These are phyloP conservation scores for Myotis yumanensis DNA, from an alignment of 2,113 vertebrate species.

Conservation along the genomic window DNA sequence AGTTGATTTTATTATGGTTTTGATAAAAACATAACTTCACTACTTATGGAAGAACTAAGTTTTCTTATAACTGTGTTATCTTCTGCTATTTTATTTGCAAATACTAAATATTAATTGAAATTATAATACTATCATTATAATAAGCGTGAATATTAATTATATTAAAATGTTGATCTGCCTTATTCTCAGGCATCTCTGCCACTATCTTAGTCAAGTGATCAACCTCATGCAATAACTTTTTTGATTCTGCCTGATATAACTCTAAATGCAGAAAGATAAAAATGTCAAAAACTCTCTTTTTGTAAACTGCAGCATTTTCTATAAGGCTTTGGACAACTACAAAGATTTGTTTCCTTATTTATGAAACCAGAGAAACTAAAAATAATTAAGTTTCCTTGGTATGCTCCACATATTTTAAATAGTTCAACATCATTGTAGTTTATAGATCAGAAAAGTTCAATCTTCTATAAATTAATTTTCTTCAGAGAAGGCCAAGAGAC, in stretches of 20 bases:
- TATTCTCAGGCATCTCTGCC: not conserved
- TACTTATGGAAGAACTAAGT: not conserved
- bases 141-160: not conserved
- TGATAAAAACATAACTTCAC: not conserved
- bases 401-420: not conserved
- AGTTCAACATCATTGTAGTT: not conserved
- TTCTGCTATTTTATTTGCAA: not conserved
- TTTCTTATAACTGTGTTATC: not conserved
- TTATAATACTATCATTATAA: not conserved
- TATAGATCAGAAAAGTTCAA: not conserved
- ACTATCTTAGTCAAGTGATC: not conserved
- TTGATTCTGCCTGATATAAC: not conserved
- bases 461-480: not conserved
- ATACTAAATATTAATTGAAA: slow-evolving; percentile 41
- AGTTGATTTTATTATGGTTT: not conserved
- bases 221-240: not conserved
- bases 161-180: not conserved
- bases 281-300: not conserved
- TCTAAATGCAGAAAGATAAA: not conserved
- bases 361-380: not conserved
- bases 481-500: not conserved
- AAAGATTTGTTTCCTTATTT: not conserved
- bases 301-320: not conserved
- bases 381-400: not conserved
- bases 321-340: not conserved